A percentile compares a stretch with the other conserved stretches of the same genome.
Evolutionary conservation across 2,113 vertebrate genomes (phyloP).

Genomic region (Nansenia antarctica): DNA sequence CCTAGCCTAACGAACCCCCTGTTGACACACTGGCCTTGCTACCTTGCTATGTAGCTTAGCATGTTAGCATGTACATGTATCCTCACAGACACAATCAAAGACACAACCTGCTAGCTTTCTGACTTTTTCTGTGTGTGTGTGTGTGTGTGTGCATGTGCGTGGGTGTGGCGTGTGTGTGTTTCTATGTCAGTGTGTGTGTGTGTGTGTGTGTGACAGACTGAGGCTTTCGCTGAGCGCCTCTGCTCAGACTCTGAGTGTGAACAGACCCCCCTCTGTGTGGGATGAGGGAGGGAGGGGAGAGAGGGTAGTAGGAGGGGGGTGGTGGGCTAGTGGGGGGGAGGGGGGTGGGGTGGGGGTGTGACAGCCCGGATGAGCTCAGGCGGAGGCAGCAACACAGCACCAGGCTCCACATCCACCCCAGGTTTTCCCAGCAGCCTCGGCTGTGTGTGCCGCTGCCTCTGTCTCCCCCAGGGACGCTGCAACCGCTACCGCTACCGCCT

Average conservation of each 20-base stretch:
- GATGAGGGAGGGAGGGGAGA: constrained; percentile 32
- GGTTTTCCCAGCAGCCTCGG: constrained; percentile 12
- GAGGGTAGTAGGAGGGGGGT: constrained; percentile 39
- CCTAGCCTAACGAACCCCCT: too few species aligned
- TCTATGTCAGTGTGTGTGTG: neutral
- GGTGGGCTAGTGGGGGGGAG: constrained; percentile 20
- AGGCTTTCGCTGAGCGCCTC: neutral
- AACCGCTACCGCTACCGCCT: constrained; percentile 12
- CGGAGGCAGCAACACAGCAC: constrained; percentile 28
- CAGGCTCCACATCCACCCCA: neutral
- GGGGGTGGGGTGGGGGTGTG: constrained; percentile 41
- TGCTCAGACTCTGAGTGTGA: constrained; percentile 16
- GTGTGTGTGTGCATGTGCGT: constrained; percentile 1
- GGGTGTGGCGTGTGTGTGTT: neutral
- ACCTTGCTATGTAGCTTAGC: too few species aligned
- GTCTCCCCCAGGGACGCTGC: neutral
- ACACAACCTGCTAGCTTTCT: too few species aligned
- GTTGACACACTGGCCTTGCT: neutral
- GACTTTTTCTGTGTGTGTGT: constrained; percentile 3
- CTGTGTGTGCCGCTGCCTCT: constrained; percentile 53
- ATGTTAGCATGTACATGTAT: neutral
- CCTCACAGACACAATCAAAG: constrained; percentile 1
- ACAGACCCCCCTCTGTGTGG: constrained; percentile 25
- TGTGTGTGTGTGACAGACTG: constrained; percentile 1
- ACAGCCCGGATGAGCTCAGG: constrained; percentile 49